Evolutionary conservation across 2,888 invertebrate genomes (phyloP).

Genomic region (Limnephilus marmoratus): DNA sequence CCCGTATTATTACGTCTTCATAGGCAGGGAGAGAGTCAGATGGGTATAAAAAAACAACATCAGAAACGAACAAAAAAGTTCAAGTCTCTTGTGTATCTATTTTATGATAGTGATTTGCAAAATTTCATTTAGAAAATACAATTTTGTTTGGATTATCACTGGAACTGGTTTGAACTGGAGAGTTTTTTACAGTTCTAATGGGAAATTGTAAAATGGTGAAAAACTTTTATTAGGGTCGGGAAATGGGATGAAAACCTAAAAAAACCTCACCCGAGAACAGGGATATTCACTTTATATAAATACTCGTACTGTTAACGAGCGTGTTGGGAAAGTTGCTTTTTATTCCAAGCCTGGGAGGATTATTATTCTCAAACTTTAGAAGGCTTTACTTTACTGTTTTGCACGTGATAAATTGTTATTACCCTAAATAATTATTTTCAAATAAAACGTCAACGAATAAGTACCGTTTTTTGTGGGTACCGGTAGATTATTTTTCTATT

Average conservation of each 20-base stretch:
- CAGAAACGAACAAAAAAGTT: not conserved
- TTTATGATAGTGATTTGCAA: not conserved
- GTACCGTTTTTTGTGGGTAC: not conserved
- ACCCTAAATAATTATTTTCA: not conserved
- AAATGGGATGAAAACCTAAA: slow-evolving; percentile 15
- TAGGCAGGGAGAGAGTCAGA: not conserved
- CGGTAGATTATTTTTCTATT: not conserved
- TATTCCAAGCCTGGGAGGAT: not conserved
- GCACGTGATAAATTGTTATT: not conserved
- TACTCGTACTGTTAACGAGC: slow-evolving; percentile 11
- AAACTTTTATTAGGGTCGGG: slow-evolving; percentile 19
- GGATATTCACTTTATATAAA: slow-evolving; percentile 40
- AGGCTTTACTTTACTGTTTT: not conserved
- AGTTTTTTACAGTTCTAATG: not conserved
- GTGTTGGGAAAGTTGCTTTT: slow-evolving; percentile 32
- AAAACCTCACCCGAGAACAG: slow-evolving; percentile 31
- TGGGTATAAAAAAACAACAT: not conserved
- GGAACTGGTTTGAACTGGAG: not conserved
- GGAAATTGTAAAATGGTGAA: slow-evolving; percentile 27
- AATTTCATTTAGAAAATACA: not conserved
- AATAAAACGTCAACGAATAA: not conserved
- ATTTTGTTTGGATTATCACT: not conserved
- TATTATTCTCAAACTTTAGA: not conserved
- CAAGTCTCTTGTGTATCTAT: not conserved
- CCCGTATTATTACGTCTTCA: not conserved